Base-by-base conservation (phyloP, 2,113 vertebrate species). In the Poicephalus gulielmi region DNA sequence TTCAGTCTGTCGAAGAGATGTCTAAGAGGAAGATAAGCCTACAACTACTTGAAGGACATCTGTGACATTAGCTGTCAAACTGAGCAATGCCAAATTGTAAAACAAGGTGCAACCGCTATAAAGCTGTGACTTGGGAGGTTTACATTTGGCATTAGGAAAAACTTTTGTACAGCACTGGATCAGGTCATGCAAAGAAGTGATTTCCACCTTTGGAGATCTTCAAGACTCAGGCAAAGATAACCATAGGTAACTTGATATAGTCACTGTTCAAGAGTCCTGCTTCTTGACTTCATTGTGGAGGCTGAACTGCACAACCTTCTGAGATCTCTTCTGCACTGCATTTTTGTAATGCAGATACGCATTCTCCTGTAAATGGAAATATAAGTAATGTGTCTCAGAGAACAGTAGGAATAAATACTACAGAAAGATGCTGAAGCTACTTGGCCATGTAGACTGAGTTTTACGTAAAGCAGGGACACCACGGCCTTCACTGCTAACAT, bases 351-450 rank as follows among this genome's bases (percentile, higher is more conserved):
- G 13, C 22, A 71, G 62, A 68, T 28, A 75, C 23, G n/a, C 17
- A 55, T 13, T 7, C 20, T 59, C 22, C n/a, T 59, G 22, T 28
- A 63, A 28, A 24, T n/a, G 24, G 46, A 87, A 83, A 83, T 22
- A 59, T 0, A 0, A 82, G 41, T 19, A 28, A 37, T 17, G 3
- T 33, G 82, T 37, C 52, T 22, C 55, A 64, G 0, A 6, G 15
- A 86, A 39, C 2, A 37, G 17, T 25, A 73, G 17, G 19, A 75
- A 55, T 43, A 80, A 92, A 83, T 46, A 24, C 8, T 20, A 43
- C 6, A 60, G 25, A 66, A 77, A 86, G n/a, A 47, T 64, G 7
- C 18, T 44, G 41, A 70, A 37, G 11, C 24, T 77, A 27, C n/a
- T 44, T 76, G 28, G 14, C 28, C 16, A n/a, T 10, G 5, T 59